Evolutionary conservation across 2,797 vertebrate genomes (phyloP), one percentile per base, ranked within the genome.

Genomic region (Sebastes taczanowskii): DNA sequence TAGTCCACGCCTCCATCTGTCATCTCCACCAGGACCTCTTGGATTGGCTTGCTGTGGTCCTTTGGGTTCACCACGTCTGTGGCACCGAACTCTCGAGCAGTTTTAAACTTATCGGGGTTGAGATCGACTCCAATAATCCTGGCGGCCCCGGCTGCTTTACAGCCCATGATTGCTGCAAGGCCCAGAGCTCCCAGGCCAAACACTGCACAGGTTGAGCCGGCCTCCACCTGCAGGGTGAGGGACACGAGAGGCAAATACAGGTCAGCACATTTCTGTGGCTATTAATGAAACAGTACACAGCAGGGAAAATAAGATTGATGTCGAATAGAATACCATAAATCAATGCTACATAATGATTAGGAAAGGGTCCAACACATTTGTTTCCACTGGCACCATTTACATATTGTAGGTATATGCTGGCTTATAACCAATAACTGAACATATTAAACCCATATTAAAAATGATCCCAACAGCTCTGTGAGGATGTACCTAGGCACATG

Each of bases 171-270:
- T 10, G 90, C 95, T 0, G 96, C 96, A 0, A 98, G 96, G 11
- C 97, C 96, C n/a, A 97, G 95, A 9, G 96, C 96, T 64, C 97
- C 97, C 0, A 98, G 90, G 49, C 97, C 97, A 0, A 98, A 97
- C 18, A 97, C 32, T 0, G 92, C 96, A 1, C 96, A 98, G 29
- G 90, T 96, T 1, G 96, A 97, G 14, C 96, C 96, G 2, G 94
- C 80, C 71, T 95, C 93, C 29, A 97, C 97, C 97, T 98, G 77
- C 8, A 53, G 52, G 20, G 30, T 3, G 20, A 42, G 5, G 23
- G 34, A 23, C 20, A 49, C 34, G 16, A 14, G 66, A 42, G 34
- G 14, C 52, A 11, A 25, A 58, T 1, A 22, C 1, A n/a, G 20
- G 29, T 77, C 46, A 75, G 71, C 52, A 22, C 46, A 20, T 35